Base-by-base conservation (phyloP, 2,113 vertebrate genomes). In the Variabilichromis moorii region DNA sequence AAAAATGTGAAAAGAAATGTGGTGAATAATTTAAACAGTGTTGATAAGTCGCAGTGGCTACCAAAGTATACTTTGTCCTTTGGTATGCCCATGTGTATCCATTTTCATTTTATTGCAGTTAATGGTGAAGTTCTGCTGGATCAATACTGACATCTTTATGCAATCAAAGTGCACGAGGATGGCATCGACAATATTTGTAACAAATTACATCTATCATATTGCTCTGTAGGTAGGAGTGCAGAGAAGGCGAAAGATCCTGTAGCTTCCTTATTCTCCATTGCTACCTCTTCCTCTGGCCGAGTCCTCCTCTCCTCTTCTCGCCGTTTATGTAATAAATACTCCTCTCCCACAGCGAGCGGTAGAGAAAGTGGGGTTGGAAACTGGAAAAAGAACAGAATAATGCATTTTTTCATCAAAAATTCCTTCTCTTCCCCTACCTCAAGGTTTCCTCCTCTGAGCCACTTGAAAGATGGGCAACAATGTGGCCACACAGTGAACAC, bases 381-480 rank as follows among this genome's bases (percentile, higher is more conserved):
- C 71, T 82, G 84, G 88, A 90, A 95, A 91, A 90, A 94, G 89
- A 92, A 92, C 88, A 90, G 94, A 96, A 96, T 96, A 96, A 96
- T 96, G 93, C 92, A 94, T 96, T 95, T 97, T 96, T 95, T 96
- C 96, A 97, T 97, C 94, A 95, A 96, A 96, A 94, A 97, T 96
- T 96, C 96, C 90, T 79, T 96, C 94, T 96, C 92, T 97, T 96
- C 95, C 90, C 53, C 73, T 94, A 96, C 95, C 96, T 96, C 95
- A 96, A 96, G 96, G 96, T 96, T 96, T 95, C 90, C 95, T 93
- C 94, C 95, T 95, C 91, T 91, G 94, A 95, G 95, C 90, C 85
- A 95, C 95, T 96, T 97, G 96, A 97, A 97, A 96, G 96, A 90
- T 94, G 91, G 95, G 93, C 95, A 95, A 96, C 95, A 96, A 94